Conservation (phyloP, 2,797 vertebrate species). For the Gambelia wislizenii region DNA sequence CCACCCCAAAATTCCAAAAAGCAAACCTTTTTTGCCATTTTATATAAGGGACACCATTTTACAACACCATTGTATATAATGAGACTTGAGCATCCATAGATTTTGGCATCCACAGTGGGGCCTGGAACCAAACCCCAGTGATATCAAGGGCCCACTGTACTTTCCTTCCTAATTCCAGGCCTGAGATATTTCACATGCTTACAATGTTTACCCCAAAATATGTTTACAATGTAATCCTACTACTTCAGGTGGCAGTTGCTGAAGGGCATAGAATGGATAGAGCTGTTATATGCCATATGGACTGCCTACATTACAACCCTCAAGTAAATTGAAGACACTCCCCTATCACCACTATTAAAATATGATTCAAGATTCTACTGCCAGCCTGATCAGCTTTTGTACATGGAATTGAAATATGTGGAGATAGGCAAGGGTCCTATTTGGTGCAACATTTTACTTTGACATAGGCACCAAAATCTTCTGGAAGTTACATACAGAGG, state of each 20-base stretch:
- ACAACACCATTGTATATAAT: no score
- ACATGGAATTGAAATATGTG: not conserved
- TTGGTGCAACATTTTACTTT: not conserved
- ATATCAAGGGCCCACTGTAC: no score
- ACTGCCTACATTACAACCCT: not conserved
- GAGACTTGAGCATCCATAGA: no score
- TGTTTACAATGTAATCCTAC: not conserved
- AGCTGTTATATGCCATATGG: no score
- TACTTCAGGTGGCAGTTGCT: not conserved
- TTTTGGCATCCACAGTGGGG: no score
- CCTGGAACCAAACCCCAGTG: no score
- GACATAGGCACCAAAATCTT: not conserved
- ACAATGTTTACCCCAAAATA: not conserved
- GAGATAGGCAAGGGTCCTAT: no score
- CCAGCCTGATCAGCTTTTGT: not conserved
- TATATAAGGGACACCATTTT: no score
- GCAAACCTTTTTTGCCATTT: no score
- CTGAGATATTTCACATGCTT: not conserved
- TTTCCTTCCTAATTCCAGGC: not conserved
- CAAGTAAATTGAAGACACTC: not conserved
- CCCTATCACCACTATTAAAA: not conserved
- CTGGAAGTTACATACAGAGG: not conserved
- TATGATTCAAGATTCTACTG: not conserved
- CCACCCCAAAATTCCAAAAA: no score
- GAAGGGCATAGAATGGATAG: not conserved